Evolutionary conservation across 2,797 vertebrate species (phyloP), one percentile per base, ranked within the genome.

Genomic region (Smutsia gigantea): DNA sequence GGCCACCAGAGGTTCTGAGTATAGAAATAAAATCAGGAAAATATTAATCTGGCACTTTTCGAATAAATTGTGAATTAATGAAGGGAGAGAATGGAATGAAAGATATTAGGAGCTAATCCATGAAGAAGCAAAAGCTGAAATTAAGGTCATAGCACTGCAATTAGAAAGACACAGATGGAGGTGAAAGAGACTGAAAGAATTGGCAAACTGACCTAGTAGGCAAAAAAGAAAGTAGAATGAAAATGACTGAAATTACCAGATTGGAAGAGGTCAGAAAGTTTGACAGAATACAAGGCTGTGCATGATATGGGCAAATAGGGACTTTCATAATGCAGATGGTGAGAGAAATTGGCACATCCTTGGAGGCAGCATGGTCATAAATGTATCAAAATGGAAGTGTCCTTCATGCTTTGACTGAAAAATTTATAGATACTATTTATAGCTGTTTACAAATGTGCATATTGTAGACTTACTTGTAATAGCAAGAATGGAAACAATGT

Each of bases 381-480:
- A 49, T 81, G 18, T 77, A 49, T 84, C 39, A 93, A 72, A 93
- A 87, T 61, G 42, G 31, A 83, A 83, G 66, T 21, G 4, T 29
- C 37, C 64, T 79, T 8, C 19, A 6, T 84, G 53, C 31, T 84
- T 84, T 85, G 19, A 85, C 51, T 59, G 21, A 71, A 92, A 94
- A 69, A 27, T 64, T 46, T 79, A 11, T 46, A 79, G 61, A 17
- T 79, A 37, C 17, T 59, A 42, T 90, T 84, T 75, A 95, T 0
- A 92, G 37, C 37, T 81, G 7, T 78, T 10, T 88, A 18, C 39
- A 85, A 61, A 68, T 59, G 57, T 72, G 55, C 15, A 85, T 82
- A 86, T 64, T 81, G 5, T 37, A 90, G 27, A 19, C 78, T 79
- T 95, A 57, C 64, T 81, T 88, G 59, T 88, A 91, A 90, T 53